Base-by-base conservation (phyloP, 1,140 invertebrate species). In the Cotesia vestalis region DNA sequence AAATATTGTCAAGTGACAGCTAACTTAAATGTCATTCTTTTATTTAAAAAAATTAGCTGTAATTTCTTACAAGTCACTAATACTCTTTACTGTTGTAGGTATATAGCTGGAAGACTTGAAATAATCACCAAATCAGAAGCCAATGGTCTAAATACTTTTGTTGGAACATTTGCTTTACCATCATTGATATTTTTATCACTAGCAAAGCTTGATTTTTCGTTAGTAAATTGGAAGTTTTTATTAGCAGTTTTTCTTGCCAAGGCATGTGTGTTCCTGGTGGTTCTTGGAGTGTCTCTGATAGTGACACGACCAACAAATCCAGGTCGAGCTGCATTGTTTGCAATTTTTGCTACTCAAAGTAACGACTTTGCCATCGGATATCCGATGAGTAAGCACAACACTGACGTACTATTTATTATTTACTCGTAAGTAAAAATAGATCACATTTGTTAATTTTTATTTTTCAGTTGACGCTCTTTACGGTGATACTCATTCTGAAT, bases 321-420 rank as follows among this genome's bases (percentile, higher is more conserved):
- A 71, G 95, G 94, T 11, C 90, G 92, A 78, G 94, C 95, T 67
- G 97, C 96, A 12, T 88, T 98, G 20, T 96, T 94, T 89, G 95
- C 94, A 27, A 98, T 99, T 78, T 98, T 98, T 84, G 94, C 94
- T 61, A 98, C 97, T 0, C 96, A 98, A 82, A 97, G 95, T 82
- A 99, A 99, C 90, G 97, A 99, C 86, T 98, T 99, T 90, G 97
- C 97, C 61, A 91, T 99, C 77, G 97, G 97, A 72, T 98, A 95
- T 88, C 97, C 97, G 3, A 97, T 98, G 80, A 91, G 95, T 97
- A 90, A 92, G 91, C 89, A 70, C 53, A 35, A 69, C 14, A 5
- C 35, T 72, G 36, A 34, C 20, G 59, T 34, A 70, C 62, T 14
- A 46, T 46, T 35, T 55, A 70, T 68, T 11, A 35, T 52, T 35